Conservation (phyloP, 2,888 invertebrate species). For the Melanophora roralis region DNA sequence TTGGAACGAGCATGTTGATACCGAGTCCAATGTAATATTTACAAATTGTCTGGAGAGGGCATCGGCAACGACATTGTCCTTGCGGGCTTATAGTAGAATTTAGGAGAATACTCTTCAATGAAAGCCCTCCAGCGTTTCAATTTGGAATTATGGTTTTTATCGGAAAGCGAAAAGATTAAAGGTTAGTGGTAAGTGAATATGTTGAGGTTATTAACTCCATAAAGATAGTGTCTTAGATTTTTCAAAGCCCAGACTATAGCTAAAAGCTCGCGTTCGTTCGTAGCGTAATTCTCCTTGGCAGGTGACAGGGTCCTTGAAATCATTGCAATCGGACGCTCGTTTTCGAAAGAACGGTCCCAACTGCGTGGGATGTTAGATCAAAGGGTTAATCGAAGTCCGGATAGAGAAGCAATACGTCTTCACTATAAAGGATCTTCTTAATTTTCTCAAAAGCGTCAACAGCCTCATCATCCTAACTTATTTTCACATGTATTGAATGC, state of each 20-base stretch:
- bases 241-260: not conserved
- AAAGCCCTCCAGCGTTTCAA: not conserved
- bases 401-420: conserved; percentile 44
- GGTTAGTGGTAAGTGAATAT: not conserved
- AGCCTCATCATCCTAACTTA: not conserved
- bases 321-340: not conserved
- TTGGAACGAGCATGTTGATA: conserved; percentile 34
- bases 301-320: not conserved
- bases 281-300: not conserved
- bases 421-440: conserved; percentile 38
- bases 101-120: not conserved
- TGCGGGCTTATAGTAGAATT: not conserved
- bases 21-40: not conserved
- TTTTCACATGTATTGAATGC: not conserved
- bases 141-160: not conserved
- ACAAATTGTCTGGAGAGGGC: not conserved
- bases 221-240: not conserved
- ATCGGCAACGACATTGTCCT: not conserved
- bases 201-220: not conserved
- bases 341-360: conserved; percentile 28
- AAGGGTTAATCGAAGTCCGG: conserved; percentile 52
- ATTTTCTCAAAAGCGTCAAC: conserved; percentile 16
- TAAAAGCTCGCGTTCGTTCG: not conserved
- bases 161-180: not conserved
- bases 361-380: conserved; percentile 30